Conservation (phyloP, 2,888 invertebrate genomes). For the Chrysomela aeneicollis region DNA sequence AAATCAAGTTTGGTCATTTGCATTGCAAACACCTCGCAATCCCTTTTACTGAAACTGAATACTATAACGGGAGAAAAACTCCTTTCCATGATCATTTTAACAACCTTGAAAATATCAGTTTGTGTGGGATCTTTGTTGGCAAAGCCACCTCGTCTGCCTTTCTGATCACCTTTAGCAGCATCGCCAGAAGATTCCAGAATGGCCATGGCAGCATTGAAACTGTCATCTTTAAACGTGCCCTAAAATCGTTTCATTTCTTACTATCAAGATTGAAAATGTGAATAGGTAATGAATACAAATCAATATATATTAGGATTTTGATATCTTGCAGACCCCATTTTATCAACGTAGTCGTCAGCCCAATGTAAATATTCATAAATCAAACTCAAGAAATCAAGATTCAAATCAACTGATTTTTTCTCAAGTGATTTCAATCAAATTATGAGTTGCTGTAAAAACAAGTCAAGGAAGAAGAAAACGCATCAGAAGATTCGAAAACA, state of each 20-base stretch:
- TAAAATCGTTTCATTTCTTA: constrained; percentile 52
- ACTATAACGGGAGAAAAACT: constrained; percentile 98
- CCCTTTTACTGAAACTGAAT: constrained; percentile 98
- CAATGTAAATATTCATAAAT: no score
- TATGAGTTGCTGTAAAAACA: no score
- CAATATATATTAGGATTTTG: no score
- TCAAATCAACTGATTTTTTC: no score
- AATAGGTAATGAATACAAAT: no score
- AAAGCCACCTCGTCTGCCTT: constrained; percentile 78
- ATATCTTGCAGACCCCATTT: no score
- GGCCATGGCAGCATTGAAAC: constrained; percentile 97
- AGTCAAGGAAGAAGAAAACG: no score
- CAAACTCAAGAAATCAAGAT: no score
- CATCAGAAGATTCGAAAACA: no score
- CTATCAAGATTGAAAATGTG: no score
- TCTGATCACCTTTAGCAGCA: constrained; percentile 81
- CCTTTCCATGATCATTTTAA: constrained; percentile 98
- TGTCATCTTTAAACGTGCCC: constrained; percentile 96
- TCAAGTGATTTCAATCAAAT: no score
- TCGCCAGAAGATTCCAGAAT: constrained; percentile 85
- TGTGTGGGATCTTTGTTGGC: constrained; percentile 69
- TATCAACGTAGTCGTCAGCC: no score
- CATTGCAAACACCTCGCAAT: constrained; percentile 96
- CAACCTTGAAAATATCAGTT: constrained; percentile 94
- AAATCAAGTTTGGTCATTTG: constrained; percentile 97